These are phyloP conservation scores for Tauraco hartlaubi DNA, from an alignment of 2,797 vertebrate genomes.

Conservation along the genomic window DNA sequence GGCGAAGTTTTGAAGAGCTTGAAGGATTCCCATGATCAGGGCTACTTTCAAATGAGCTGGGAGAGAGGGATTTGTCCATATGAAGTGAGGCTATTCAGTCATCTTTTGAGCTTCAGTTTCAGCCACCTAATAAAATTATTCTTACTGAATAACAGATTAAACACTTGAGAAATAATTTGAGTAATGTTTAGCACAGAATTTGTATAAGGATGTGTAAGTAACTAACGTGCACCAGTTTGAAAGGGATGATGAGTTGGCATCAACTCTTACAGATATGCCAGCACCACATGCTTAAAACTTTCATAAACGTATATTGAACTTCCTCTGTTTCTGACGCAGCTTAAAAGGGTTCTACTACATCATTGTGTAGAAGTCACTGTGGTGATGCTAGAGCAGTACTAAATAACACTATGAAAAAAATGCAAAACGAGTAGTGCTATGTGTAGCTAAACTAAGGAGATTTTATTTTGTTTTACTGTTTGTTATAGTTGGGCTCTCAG, in stretches of 20 bases:
- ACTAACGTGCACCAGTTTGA: not conserved
- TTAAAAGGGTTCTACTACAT: not conserved
- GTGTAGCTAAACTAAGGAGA: not conserved
- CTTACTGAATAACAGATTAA: not conserved
- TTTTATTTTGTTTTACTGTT: not conserved
- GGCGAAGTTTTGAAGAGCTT: not conserved
- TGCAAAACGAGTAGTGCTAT: not conserved
- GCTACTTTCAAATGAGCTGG: not conserved
- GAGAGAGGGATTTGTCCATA: not conserved
- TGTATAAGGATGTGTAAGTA: not conserved
- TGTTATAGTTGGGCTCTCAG: not conserved
- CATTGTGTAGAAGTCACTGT: not conserved
- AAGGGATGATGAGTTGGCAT: not conserved
- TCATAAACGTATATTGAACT: not conserved
- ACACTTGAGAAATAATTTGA: not conserved
- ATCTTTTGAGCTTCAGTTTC: not conserved
- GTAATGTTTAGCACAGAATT: not conserved
- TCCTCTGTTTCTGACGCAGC: not conserved
- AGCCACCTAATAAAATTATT: not conserved
- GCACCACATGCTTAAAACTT: not conserved
- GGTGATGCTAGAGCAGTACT: not conserved
- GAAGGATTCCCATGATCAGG: not conserved
- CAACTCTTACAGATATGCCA: not conserved
- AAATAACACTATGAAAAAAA: not conserved
- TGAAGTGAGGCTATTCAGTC: not conserved